Conservation (phyloP, 2,113 vertebrate species). For the Ictalurus punctatus region DNA sequence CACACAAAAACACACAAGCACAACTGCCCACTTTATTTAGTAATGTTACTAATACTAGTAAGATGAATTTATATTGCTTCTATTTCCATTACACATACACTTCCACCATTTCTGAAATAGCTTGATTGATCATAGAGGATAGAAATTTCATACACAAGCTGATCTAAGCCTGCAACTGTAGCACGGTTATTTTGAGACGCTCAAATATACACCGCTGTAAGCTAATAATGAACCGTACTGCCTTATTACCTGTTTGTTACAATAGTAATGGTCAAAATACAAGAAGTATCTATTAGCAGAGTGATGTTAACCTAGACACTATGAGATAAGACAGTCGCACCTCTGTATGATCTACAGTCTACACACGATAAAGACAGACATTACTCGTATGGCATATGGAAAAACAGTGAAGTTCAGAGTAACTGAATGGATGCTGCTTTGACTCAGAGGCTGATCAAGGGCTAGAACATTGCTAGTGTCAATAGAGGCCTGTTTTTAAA, state of each 20-base stretch:
- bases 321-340: background rate
- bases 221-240: background rate
- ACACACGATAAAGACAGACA: background rate
- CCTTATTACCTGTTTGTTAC: background rate
- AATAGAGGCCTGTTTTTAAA: slow-evolving; percentile 47
- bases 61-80: background rate
- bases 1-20: background rate
- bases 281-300: background rate
- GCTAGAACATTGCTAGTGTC: slow-evolving; percentile 19
- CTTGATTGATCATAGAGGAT: slow-evolving; percentile 3
- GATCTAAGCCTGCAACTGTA: background rate
- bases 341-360: background rate
- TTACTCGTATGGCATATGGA: background rate
- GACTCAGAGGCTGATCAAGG: background rate
- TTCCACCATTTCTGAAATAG: background rate
- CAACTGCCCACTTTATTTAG: background rate
- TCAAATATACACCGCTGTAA: background rate
- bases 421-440: background rate
- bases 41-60: background rate
- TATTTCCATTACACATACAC: background rate
- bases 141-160: background rate
- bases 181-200: background rate
- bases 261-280: background rate
- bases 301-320: background rate
- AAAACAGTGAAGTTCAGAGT: background rate